Percentiles rank a stretch among this genome's conserved stretches.
Evolutionary conservation across 2,797 vertebrate genomes (phyloP).

Genomic region (Pelodytes ibericus): DNA sequence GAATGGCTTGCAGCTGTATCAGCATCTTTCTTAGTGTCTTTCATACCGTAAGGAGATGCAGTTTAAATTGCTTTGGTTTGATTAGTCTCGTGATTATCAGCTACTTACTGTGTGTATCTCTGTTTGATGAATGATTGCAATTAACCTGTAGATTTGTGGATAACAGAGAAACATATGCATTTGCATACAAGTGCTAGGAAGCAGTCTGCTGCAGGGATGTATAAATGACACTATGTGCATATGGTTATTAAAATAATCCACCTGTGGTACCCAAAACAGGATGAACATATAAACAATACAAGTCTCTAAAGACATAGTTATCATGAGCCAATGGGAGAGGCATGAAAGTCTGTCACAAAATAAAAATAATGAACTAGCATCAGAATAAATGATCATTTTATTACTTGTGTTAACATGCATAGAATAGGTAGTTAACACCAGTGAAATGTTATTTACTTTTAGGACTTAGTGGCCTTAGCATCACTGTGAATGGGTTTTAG

Average conservation of each 20-base stretch:
- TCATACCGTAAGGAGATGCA: background rate
- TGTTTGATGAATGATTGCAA: slow-evolving; percentile 13
- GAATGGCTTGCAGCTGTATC: background rate
- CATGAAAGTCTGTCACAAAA: no score
- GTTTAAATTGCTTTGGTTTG: background rate
- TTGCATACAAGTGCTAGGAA: background rate
- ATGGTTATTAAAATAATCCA: background rate
- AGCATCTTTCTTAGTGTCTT: background rate
- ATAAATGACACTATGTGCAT: background rate
- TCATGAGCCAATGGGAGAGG: no score
- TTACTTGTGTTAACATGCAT: no score
- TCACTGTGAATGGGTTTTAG: no score
- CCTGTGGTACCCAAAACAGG: background rate
- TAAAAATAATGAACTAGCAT: no score
- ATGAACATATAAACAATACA: background rate
- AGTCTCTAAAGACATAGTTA: no score
- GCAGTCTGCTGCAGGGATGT: background rate
- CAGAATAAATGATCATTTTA: no score
- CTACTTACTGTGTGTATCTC: background rate
- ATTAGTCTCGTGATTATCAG: background rate
- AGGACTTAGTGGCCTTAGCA: no score
- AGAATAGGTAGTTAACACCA: no score
- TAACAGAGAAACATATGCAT: background rate
- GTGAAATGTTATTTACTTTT: no score
- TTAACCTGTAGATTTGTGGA: slow-evolving; percentile 4